Evolutionary conservation across 2,113 vertebrate genomes (phyloP).

Genomic region (Albula goreensis): DNA sequence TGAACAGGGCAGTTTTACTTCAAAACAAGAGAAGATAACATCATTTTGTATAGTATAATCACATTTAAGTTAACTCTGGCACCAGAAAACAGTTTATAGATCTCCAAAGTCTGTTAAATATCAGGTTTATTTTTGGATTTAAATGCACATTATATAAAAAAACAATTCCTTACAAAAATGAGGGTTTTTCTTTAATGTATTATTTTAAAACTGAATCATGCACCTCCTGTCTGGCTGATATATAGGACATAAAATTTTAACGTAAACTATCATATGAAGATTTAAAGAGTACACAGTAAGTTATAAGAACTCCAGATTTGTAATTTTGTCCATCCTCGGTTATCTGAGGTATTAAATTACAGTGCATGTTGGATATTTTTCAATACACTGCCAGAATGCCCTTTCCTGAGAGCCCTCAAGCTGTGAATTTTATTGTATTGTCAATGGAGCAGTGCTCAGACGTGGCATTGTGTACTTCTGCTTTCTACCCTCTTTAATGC

Average conservation of each 20-base stretch:
- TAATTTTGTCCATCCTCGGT: not conserved
- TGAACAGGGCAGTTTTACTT: not conserved
- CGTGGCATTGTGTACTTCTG: not conserved
- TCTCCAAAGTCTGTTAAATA: not conserved
- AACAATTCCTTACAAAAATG: no score
- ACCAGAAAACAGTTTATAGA: not conserved
- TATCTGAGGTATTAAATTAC: not conserved
- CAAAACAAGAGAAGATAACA: not conserved
- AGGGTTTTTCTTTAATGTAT: no score
- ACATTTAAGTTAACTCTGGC: not conserved
- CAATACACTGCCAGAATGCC: not conserved
- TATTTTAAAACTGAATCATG: no score
- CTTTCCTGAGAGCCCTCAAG: not conserved
- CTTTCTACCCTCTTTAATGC: not conserved
- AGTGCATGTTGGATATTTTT: not conserved
- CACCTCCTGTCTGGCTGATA: no score
- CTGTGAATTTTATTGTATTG: no score
- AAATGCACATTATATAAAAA: no score
- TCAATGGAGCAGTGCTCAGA: no score
- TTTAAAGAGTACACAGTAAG: no score
- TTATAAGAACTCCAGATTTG: not conserved
- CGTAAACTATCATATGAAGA: no score
- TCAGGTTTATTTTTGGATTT: no score
- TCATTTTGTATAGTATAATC: not conserved
- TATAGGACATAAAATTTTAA: no score